phyloP scores from a whole-genome alignment of 1,140 invertebrate genomes.

The Platyscapa corneri region DNA sequence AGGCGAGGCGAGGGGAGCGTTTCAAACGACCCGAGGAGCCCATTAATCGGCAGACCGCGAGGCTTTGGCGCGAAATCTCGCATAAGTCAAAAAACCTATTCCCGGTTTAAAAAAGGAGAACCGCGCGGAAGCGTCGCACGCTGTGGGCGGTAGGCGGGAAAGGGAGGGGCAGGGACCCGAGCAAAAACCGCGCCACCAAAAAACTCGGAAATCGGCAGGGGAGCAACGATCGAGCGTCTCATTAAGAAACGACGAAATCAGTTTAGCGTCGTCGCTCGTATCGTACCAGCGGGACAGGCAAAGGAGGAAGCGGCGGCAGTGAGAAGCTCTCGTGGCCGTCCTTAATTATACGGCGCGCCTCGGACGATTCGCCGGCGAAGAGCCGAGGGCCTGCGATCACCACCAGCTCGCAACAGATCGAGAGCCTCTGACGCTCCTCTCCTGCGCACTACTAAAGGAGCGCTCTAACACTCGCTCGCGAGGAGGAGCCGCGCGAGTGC shows the following conservation, averaged over 20 bases:
- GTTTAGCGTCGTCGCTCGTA: too few species aligned
- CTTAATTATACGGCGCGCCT: too few species aligned
- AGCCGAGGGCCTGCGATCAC: slow-evolving; percentile 14
- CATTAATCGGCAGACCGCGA: too few species aligned
- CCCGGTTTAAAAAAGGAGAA: background rate
- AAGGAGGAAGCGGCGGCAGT: background rate
- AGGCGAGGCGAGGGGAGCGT: too few species aligned
- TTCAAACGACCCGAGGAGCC: too few species aligned
- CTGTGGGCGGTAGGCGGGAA: background rate
- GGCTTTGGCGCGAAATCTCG: too few species aligned
- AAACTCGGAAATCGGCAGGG: too few species aligned
- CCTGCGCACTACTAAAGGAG: background rate
- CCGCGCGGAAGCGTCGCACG: too few species aligned
- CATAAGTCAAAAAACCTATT: too few species aligned
- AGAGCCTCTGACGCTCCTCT: slow-evolving; percentile 19
- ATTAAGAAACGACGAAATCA: background rate
- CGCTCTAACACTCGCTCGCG: background rate
- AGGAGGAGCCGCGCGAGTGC: background rate
- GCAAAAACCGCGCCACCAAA: too few species aligned
- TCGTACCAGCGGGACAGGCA: too few species aligned
- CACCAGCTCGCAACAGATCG: slow-evolving; percentile 23
- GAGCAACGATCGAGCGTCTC: background rate
- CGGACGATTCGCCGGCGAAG: background rate
- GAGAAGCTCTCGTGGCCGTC: background rate
- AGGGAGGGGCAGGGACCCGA: too few species aligned